Evolutionary conservation across 30 jellyfish, hydroid and myxozoan genomes (phyloP), one percentile per base, ranked within the genome.

Genomic region (Sanderia malayensis): DNA sequence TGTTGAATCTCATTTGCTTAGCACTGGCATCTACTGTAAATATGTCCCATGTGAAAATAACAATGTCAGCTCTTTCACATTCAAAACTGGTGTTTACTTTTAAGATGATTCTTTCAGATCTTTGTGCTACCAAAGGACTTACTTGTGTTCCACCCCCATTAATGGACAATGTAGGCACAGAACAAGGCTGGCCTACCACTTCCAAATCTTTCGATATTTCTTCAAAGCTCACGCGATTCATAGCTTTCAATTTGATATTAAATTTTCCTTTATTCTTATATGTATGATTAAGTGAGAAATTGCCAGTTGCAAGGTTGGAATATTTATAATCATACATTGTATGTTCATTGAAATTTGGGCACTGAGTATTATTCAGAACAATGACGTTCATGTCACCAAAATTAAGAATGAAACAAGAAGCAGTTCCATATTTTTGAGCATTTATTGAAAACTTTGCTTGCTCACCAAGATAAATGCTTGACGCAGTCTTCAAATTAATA

Each of bases 131-230:
- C 15, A 76, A 58, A 6, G 95, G 95, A 13, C 59, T 26, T 1
- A 24, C 27, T 18, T 8, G 17, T 18, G 67, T 2, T 19, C 94
- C 92, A 13, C 87, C 95, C 0, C 93, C 93, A 29, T 49, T 52
- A 20, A 90, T 78, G 13, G 4, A 17, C 18, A 79, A 87, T 31
- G 33, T 25, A 4, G 98, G 98, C 66, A 57, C 58, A 7, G 85
- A 82, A 31, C 98, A 90, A 0, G 96, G 98, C 68, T 73, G 63
- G 83, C 83, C 77, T 7, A 44, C 61, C 29, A 90, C 88, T 13
- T 76, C 82, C 0, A 89, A 61, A 6, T 37, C 69, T 13, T 57
- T 57, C n/a, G 67, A 9, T 0, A 49, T 82, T 60, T 64, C 59
- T 2, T 26, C 71, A 19, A 61, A 74, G 34, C 97, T 77, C 28